phyloP scores from a whole-genome alignment of 1,140 invertebrate species.

The Halesus radiatus region DNA sequence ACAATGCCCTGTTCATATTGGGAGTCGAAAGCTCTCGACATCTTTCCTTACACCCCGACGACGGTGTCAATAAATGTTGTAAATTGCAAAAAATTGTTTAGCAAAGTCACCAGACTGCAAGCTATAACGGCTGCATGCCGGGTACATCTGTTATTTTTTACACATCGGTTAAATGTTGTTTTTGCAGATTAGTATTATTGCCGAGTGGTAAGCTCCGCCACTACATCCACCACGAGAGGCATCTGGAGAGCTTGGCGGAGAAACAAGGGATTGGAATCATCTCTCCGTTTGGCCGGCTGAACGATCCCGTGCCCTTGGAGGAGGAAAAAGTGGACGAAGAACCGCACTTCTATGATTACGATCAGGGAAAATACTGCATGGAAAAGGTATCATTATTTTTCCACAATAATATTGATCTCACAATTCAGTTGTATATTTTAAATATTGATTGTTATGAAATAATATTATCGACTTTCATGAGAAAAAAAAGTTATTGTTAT shows the following conservation, averaged over 20 bases:
- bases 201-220: conserved; percentile 80
- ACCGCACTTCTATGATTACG: conserved; percentile 78
- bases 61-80: too few relatives aligned
- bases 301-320: conserved; percentile 59
- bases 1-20: too few relatives aligned
- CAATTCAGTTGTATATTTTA: too few relatives aligned
- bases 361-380: conserved; percentile 81
- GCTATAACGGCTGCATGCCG: too few relatives aligned
- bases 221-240: conserved; percentile 73
- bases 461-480: too few relatives aligned
- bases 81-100: too few relatives aligned
- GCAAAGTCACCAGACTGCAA: too few relatives aligned
- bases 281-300: conserved; percentile 61
- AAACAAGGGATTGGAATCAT: conserved; percentile 61
- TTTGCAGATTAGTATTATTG: conserved; percentile 75
- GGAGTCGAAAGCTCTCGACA: too few relatives aligned
- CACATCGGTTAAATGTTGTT: conserved; percentile 48
- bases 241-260: conserved; percentile 69
- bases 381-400: conserved; percentile 74
- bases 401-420: too few relatives aligned
- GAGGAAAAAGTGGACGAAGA: conserved; percentile 68
- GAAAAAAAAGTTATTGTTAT: too few relatives aligned
- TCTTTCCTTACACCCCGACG: too few relatives aligned
- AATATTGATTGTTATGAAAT: too few relatives aligned
- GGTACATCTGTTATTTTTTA: not conserved